Conservation (phyloP, 2,113 vertebrate genomes). For the Rhinolophus ferrumequinum region DNA sequence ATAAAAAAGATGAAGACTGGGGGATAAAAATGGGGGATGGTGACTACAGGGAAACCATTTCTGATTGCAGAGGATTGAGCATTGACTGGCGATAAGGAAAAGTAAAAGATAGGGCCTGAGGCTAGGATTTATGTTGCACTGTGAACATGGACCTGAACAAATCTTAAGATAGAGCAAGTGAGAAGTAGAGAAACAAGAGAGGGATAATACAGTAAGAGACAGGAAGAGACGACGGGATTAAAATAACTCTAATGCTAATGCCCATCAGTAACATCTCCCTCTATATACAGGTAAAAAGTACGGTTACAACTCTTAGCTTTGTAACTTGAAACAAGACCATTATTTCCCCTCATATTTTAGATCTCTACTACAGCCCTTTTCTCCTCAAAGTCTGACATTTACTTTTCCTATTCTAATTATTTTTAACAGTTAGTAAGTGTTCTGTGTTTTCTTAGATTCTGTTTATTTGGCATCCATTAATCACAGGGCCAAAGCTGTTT, state of each 20-base stretch:
- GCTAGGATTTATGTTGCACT: not conserved
- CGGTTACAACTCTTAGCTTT: slow-evolving; percentile 38
- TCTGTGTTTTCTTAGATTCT: slow-evolving; percentile 46
- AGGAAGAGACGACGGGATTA: not conserved
- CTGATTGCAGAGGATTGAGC: not conserved
- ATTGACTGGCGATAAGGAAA: not conserved
- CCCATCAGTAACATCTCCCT: not conserved
- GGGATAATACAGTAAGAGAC: not conserved
- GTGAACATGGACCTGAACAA: not conserved
- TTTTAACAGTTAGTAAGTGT: not conserved
- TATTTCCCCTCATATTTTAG: not conserved
- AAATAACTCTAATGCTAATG: not conserved
- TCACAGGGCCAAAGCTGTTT: not conserved
- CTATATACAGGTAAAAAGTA: not conserved
- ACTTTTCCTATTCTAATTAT: not conserved
- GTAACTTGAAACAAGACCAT: not conserved
- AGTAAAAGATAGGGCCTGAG: not conserved
- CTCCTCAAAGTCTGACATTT: not conserved
- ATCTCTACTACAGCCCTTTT: not conserved
- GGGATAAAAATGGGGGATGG: not conserved
- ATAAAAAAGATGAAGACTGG: not conserved
- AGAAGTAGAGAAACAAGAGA: not conserved
- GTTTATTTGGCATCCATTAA: not conserved
- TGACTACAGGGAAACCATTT: not conserved
- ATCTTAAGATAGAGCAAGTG: not conserved